Evolutionary conservation across 2,797 vertebrate species (phyloP), one percentile per base, ranked within the genome.

Genomic region (Centropyge bicolor): DNA sequence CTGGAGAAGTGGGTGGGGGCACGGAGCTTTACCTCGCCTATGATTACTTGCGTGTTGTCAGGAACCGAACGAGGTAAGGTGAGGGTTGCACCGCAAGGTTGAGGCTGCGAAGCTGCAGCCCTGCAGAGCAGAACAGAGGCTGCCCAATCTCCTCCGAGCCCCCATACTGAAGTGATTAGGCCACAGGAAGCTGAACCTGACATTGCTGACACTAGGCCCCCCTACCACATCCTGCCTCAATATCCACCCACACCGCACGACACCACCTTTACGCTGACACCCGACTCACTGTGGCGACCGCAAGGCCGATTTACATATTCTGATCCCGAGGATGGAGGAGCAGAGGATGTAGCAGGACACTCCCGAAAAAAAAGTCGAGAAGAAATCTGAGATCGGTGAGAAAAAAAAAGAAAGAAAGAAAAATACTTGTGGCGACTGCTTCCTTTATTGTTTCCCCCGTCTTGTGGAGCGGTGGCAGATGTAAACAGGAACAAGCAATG

Each of bases 121-220:
- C 73, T 24, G 72, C 68, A 22, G 73, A 81, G 85, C 65, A 56
- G 73, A 82, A 74, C 55, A 80, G 76, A 84, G 88, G 84, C 81
- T 81, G 57, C 72, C 90, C 85, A 88, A 87, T 87, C 91, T 88
- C 87, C 85, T 86, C 52, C 19, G 43, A 90, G 83, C 90, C 87
- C 77, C 90, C 95, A 97, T 94, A 86, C 82, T 96, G 95, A 95
- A 96, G 88, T 96, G 94, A 97, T 97, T 96, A 96, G 87, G 89
- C 91, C 82, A 93, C 95, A 96, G 96, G 96, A 97, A 97, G 94
- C 93, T 88, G 89, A 95, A 96, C 88, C 95, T 96, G 96, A 96
- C 95, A 92, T 93, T 90, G 91, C 90, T 95, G 96, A 97, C 96
- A 96, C 93, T 78, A 93, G 89, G 86, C 93, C 83, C 92, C 92